Conservation (phyloP, 1,140 invertebrate genomes). For the Saxidomus purpurata region DNA sequence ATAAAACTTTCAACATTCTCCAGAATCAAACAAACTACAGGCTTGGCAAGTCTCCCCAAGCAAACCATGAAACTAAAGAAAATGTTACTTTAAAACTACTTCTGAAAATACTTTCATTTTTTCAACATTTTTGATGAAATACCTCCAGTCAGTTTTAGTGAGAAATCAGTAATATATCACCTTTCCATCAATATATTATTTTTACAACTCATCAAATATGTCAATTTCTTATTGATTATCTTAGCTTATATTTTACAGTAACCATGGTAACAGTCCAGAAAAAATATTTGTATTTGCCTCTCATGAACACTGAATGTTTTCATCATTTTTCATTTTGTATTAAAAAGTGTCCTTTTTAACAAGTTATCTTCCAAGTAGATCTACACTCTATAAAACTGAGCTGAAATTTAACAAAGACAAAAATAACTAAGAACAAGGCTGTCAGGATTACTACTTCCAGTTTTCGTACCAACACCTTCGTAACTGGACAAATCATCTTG, state of each 20-base stretch:
- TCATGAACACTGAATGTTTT: too few relatives aligned
- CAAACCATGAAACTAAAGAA: too few relatives aligned
- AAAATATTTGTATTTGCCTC: too few relatives aligned
- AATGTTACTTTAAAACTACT: too few relatives aligned
- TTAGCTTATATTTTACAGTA: too few relatives aligned
- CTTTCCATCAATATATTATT: neutral
- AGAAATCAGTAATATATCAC: neutral
- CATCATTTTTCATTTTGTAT: too few relatives aligned
- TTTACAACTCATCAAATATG: neutral
- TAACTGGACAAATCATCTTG: neutral
- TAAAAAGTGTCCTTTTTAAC: neutral
- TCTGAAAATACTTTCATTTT: too few relatives aligned
- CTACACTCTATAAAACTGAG: constrained; percentile 16
- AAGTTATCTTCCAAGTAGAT: constrained; percentile 19
- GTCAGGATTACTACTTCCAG: constrained; percentile 17
- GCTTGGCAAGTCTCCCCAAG: too few relatives aligned
- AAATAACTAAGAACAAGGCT: neutral
- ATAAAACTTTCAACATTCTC: too few relatives aligned
- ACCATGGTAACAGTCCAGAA: too few relatives aligned
- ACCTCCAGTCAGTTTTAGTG: neutral
- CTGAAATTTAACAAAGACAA: constrained; percentile 20
- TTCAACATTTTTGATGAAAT: neutral
- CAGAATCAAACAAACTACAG: too few relatives aligned
- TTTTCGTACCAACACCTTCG: neutral
- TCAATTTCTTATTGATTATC: neutral